Conservation (phyloP, 2,888 invertebrate species). For the Hirtodrosophila trivittata region DNA sequence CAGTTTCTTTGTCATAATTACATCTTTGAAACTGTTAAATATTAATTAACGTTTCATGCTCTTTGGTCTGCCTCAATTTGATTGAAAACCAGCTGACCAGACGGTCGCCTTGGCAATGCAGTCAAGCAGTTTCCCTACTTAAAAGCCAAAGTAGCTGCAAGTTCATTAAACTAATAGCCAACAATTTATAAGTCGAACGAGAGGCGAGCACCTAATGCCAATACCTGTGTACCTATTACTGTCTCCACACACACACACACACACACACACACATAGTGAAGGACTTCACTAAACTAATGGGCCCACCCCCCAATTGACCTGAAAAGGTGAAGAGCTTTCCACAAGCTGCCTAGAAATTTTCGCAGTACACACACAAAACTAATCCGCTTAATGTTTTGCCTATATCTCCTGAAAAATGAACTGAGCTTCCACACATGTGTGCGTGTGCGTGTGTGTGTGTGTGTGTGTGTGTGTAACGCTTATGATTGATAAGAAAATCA, state of each 20-base stretch:
- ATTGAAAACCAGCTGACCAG: constrained; percentile 37
- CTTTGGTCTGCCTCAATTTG: too few species aligned
- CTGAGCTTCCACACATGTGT: constrained; percentile 1
- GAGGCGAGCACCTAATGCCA: constrained; percentile 1
- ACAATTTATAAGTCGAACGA: constrained; percentile 67
- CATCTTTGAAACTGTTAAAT: too few species aligned
- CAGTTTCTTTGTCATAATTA: too few species aligned
- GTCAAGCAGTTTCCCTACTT: constrained; percentile 39
- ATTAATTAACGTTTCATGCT: too few species aligned
- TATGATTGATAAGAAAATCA: constrained; percentile 37
- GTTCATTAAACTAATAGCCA: constrained; percentile 79
- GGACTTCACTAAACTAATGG: constrained; percentile 49
- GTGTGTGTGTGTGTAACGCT: constrained; percentile 24
- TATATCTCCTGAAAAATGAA: constrained; percentile 68
- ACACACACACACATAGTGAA: too few species aligned
- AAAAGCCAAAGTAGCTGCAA: constrained; percentile 60
- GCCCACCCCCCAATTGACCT: not conserved
- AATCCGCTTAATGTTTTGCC: constrained; percentile 78
- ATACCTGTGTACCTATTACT: not conserved
- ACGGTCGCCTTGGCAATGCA: constrained; percentile 18
- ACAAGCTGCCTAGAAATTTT: constrained; percentile 11
- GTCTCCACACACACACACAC: too few species aligned
- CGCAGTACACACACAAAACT: constrained; percentile 50
- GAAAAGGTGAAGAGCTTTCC: constrained; percentile 25
- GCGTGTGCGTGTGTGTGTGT: constrained; percentile 8